Evolutionary conservation across 2,113 vertebrate genomes (phyloP).

Genomic region (Phylloscopus trochiloides): DNA sequence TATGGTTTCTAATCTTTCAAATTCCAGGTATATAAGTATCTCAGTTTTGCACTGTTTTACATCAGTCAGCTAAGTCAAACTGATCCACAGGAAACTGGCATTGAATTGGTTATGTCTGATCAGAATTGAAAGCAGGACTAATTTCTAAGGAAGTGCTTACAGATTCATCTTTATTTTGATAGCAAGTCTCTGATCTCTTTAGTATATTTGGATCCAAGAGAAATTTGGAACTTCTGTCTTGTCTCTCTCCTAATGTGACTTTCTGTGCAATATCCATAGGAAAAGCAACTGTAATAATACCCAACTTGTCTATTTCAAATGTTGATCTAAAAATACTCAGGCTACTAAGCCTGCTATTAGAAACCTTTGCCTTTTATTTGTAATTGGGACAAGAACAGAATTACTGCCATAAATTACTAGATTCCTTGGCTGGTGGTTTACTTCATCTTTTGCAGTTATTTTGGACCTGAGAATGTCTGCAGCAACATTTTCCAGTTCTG

Average conservation of each 20-base stretch:
- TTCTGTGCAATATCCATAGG: rapidly evolving
- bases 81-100: background rate
- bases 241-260: background rate
- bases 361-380: background rate
- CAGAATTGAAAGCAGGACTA: background rate
- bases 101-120: background rate
- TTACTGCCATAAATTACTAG: background rate
- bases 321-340: background rate
- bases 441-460: background rate
- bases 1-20: background rate
- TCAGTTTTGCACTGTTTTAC: background rate
- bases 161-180: background rate
- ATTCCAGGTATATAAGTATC: background rate
- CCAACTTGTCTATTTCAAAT: background rate
- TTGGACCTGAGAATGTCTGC: background rate
- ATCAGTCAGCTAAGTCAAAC: background rate
- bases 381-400: background rate
- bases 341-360: background rate
- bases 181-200: background rate
- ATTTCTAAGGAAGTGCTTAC: background rate
- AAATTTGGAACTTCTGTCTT: background rate
- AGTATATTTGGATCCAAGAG: background rate
- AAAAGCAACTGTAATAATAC: background rate
- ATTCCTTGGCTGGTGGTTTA: background rate
- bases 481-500: constrained; percentile 31